These are phyloP conservation scores for Melipona quadrifasciata DNA, from an alignment of 1,140 invertebrate genomes.

Conservation along the genomic window DNA sequence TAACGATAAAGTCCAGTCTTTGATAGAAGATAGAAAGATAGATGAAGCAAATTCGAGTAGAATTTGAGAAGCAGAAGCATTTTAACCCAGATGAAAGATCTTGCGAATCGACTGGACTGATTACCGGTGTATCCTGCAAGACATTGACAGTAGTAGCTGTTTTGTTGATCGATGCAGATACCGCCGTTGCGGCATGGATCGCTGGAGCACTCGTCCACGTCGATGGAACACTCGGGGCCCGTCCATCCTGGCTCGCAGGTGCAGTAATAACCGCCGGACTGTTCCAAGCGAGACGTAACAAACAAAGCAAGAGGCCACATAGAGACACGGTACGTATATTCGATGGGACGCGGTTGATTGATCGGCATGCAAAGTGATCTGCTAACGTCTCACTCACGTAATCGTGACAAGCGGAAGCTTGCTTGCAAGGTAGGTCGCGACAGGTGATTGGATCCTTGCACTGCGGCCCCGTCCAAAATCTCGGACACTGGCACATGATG, in stretches of 20 bases:
- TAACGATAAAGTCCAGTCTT: neutral
- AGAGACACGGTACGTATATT: conserved; percentile 19
- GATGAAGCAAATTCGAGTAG: neutral
- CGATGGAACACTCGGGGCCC: conserved; percentile 84
- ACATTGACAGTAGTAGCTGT: conserved; percentile 87
- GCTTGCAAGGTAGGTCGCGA: conserved; percentile 82
- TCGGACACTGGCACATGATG: conserved; percentile 82
- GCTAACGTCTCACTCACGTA: conserved; percentile 82
- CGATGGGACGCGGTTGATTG: conserved; percentile 18
- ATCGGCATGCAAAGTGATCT: conserved; percentile 45
- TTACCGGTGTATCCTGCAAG: conserved; percentile 86
- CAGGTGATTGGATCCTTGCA: conserved; percentile 81
- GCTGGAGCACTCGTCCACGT: conserved; percentile 83
- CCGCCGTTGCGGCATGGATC: conserved; percentile 87
- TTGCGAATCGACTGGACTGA: neutral
- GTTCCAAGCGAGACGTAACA: conserved; percentile 43
- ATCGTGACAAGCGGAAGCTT: conserved; percentile 83
- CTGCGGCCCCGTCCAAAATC: conserved; percentile 83
- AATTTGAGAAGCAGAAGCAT: neutral
- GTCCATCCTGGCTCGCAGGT: conserved; percentile 88
- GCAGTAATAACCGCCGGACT: conserved; percentile 87
- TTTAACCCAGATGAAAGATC: too few relatives aligned
- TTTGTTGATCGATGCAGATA: conserved; percentile 84
- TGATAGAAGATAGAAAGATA: neutral
- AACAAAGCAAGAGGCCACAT: conserved; percentile 57